Conservation (phyloP, 2,797 vertebrate species). For the Notoglanidium macrostoma region DNA sequence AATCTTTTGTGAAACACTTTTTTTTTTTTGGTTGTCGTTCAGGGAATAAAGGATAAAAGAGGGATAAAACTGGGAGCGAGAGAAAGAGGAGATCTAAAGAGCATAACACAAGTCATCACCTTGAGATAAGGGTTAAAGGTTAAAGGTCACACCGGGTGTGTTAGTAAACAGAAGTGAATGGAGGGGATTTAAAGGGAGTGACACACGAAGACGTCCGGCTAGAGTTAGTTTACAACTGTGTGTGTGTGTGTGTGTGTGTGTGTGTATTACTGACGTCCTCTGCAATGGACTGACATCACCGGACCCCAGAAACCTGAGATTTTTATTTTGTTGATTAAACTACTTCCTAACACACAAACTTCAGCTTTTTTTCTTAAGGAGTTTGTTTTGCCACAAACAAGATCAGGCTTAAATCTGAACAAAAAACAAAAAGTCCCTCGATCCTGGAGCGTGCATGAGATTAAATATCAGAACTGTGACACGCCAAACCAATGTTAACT, state of each 20-base stretch:
- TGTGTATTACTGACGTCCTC: background rate
- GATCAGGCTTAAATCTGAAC: background rate
- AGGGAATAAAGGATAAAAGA: no score
- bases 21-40: no score
- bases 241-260: background rate
- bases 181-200: conserved; percentile 44
- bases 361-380: no score
- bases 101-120: conserved; percentile 24
- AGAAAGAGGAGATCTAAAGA: conserved; percentile 25
- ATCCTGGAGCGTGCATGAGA: background rate
- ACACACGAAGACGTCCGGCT: background rate
- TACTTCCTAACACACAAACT: background rate
- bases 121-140: conserved; percentile 36
- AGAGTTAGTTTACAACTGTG: background rate
- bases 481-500: no score
- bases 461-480: background rate
- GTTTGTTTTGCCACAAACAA: no score
- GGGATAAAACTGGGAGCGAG: background rate
- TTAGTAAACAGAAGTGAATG: conserved; percentile 40
- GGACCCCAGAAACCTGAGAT: background rate
- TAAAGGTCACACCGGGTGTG: conserved; percentile 25
- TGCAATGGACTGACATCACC: background rate
- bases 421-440: background rate
- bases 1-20: background rate
- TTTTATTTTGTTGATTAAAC: background rate